Conservation (phyloP, 2,888 invertebrate species). For the Cephus sareptanus region DNA sequence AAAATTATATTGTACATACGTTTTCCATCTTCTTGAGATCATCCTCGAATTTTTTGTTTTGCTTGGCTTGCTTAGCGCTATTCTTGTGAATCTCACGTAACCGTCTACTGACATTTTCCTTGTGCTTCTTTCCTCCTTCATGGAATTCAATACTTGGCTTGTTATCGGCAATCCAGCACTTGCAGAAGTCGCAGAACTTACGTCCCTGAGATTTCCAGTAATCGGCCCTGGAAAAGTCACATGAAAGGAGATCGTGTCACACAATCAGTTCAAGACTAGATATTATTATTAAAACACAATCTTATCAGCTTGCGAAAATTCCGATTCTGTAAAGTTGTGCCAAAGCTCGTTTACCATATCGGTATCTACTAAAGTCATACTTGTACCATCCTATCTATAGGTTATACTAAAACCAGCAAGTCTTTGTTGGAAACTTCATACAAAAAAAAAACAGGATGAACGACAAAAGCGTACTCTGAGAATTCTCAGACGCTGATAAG, state of each 20-base stretch:
- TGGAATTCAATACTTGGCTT: conserved; percentile 96
- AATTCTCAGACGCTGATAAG: not conserved
- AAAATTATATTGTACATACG: conserved; percentile 54
- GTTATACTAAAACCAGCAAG: not conserved
- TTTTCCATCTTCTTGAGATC: conserved; percentile 91
- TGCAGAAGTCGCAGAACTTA: conserved; percentile 97
- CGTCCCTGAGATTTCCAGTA: conserved; percentile 97
- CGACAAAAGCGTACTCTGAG: not conserved
- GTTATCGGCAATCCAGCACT: conserved; percentile 98
- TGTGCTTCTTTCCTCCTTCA: conserved; percentile 92
- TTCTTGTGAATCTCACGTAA: conserved; percentile 87
- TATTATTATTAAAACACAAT: not conserved
- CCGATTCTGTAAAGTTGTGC: not conserved
- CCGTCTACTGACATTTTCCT: conserved; percentile 89
- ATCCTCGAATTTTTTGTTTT: conserved; percentile 79
- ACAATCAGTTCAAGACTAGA: not conserved
- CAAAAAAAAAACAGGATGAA: not conserved
- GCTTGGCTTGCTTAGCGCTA: conserved; percentile 83
- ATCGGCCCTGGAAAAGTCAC: conserved; percentile 79
- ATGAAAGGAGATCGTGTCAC: not conserved
- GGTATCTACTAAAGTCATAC: not conserved
- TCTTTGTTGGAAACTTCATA: not conserved
- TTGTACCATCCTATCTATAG: not conserved
- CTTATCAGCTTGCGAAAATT: not conserved
- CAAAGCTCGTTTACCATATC: not conserved